phyloP scores from a whole-genome alignment of 2,113 vertebrate species.

The Burhinus oedicnemus region DNA sequence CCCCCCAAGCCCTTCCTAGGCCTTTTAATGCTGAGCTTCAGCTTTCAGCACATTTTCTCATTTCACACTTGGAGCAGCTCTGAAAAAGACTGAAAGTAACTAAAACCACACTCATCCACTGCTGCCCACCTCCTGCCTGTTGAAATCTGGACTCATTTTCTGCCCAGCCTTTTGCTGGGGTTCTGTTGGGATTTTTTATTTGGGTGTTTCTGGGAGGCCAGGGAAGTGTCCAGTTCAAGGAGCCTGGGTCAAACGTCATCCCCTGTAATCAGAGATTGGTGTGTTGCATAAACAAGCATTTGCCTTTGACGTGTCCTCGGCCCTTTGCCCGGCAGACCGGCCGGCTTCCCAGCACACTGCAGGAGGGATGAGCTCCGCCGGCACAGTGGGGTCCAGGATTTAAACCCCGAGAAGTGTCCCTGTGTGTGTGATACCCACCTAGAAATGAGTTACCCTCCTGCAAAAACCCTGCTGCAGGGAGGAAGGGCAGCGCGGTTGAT shows the following conservation, averaged over 20 bases:
- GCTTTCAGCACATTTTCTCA: neutral
- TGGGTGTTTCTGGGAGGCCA: neutral
- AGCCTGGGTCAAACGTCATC: neutral
- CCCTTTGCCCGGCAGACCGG: neutral
- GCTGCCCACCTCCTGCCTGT: neutral
- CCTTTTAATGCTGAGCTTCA: neutral
- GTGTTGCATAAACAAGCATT: neutral
- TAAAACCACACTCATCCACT: neutral
- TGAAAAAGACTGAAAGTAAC: neutral
- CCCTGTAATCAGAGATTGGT: neutral
- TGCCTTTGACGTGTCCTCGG: neutral
- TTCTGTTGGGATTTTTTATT: neutral
- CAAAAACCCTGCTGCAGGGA: neutral
- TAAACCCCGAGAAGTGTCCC: no score
- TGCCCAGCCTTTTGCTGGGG: neutral
- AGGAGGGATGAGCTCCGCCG: fast-evolving
- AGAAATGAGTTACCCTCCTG: neutral
- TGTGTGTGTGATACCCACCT: fast-evolving
- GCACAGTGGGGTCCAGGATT: neutral
- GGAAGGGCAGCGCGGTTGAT: neutral
- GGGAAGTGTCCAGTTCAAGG: neutral
- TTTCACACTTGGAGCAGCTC: neutral
- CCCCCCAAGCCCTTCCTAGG: neutral
- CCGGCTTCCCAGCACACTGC: fast-evolving
- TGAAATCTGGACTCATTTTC: neutral